These are phyloP conservation scores for Sminthopsis crassicaudata DNA, from an alignment of 2,113 vertebrate genomes.

Conservation along the genomic window DNA sequence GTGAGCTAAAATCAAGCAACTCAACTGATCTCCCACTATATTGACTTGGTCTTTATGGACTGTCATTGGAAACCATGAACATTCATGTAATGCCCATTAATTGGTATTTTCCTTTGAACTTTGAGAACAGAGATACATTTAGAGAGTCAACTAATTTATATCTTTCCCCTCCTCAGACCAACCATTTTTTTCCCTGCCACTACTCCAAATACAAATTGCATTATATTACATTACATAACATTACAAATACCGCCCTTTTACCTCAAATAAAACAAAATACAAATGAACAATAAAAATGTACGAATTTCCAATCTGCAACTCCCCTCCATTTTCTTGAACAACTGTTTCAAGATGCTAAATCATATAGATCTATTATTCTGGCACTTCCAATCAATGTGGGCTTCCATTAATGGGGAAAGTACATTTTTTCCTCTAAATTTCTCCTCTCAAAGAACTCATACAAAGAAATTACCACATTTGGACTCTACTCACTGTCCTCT, in stretches of 20 bases:
- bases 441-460: not conserved
- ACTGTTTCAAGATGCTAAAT: not conserved
- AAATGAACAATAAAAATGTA: not conserved
- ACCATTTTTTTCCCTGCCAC: not conserved
- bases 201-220: not conserved
- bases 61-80: conserved; percentile 10
- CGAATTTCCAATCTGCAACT: not conserved
- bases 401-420: not conserved
- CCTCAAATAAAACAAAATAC: not conserved
- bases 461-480: not conserved
- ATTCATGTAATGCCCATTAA: conserved; percentile 10
- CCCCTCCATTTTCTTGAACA: not conserved
- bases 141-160: conserved; percentile 5
- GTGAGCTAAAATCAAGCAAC: not conserved
- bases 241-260: not conserved
- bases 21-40: not conserved
- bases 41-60: not conserved
- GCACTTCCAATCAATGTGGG: not conserved
- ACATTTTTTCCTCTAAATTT: not conserved
- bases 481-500: not conserved
- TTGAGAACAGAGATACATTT: not conserved
- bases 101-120: conserved; percentile 5
- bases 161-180: not conserved
- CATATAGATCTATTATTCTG: not conserved
- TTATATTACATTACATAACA: too few species aligned